A percentile compares a stretch with the other conserved stretches of the same genome.
These are phyloP conservation scores for Globia sparganii DNA, from an alignment of 2,888 invertebrate genomes.

Conservation along the genomic window DNA sequence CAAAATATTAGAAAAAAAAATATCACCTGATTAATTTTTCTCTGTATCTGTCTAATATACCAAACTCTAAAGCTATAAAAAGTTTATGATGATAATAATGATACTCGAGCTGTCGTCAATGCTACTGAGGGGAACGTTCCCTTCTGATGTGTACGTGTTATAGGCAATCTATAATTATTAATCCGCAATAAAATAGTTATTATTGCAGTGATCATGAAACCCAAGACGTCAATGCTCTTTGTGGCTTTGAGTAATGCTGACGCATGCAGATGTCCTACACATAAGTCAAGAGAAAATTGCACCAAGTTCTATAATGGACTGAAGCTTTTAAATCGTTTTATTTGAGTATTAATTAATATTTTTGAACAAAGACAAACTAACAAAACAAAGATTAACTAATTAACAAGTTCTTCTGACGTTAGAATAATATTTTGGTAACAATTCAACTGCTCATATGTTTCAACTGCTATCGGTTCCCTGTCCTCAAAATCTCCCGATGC, in stretches of 20 bases:
- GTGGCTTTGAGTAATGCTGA: constrained; percentile 55
- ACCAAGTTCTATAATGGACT: background rate
- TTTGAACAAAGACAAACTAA: too few relatives aligned
- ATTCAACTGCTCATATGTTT: background rate
- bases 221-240: constrained; percentile 45
- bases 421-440: background rate
- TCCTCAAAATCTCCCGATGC: background rate
- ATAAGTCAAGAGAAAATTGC: constrained; percentile 6
- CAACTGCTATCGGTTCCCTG: background rate
- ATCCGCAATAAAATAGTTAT: constrained; percentile 45
- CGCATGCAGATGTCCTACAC: constrained; percentile 21
- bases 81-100: background rate
- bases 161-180: constrained; percentile 15
- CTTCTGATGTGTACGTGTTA: background rate
- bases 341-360: background rate
- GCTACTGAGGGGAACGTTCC: background rate
- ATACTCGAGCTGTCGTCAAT: background rate
- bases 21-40: background rate
- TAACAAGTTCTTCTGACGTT: background rate
- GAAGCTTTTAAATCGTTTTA: background rate
- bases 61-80: background rate
- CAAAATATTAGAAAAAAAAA: background rate
- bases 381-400: background rate
- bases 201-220: constrained; percentile 48
- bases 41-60: background rate